A percentile compares a stretch with the other conserved stretches of the same genome.
Conservation (phyloP, 2,797 vertebrate genomes). For the Megaceryle alcyon region DNA sequence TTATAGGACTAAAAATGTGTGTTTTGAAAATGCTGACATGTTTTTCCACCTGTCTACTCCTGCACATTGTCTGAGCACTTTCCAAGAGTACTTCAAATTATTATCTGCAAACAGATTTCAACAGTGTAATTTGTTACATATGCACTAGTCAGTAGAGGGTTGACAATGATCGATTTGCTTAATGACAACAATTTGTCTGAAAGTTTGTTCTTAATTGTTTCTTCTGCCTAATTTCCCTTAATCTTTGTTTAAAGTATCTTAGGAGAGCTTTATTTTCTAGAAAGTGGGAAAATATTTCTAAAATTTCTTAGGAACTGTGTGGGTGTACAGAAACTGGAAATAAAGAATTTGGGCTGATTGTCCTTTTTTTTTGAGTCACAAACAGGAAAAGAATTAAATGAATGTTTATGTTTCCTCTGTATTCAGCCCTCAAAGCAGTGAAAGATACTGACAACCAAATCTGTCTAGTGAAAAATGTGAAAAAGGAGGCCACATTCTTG, state of each 20-base stretch:
- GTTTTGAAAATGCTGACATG: not conserved
- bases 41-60: slow-evolving; percentile 12
- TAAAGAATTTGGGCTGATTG: not conserved
- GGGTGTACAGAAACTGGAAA: not conserved
- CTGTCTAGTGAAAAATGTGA: not conserved
- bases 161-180: not conserved
- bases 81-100: not conserved
- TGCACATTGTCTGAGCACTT: slow-evolving; percentile 18
- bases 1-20: not conserved
- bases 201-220: not conserved
- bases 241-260: not conserved
- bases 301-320: not conserved
- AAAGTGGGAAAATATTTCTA: not conserved
- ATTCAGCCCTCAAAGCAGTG: not conserved
- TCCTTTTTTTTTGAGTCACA: not conserved
- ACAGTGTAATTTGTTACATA: not conserved
- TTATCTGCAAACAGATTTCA: not conserved
- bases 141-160: not conserved
- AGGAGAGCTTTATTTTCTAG: not conserved
- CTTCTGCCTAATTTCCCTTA: not conserved
- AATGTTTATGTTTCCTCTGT: not conserved
- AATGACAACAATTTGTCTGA: not conserved
- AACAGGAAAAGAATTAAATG: not conserved
- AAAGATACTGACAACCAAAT: not conserved
- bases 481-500: not conserved